Base-by-base conservation (phyloP, 2,888 invertebrate species). In the Pandemis cinnamomeana region DNA sequence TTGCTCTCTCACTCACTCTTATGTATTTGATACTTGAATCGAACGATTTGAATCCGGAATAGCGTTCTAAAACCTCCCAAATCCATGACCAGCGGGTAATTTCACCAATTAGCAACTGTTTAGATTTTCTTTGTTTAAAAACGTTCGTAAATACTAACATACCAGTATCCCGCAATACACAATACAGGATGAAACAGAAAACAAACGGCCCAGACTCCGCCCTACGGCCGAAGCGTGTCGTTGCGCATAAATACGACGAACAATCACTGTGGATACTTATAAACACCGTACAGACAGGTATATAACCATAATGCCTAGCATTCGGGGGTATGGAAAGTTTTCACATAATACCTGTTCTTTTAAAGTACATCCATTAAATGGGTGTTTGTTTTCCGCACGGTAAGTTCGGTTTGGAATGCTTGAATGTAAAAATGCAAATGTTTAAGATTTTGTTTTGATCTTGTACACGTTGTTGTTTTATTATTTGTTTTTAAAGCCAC, bases 261-360 rank as follows among this genome's bases (percentile, higher is more conserved):
- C 89, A 89, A 89, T 91, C 90, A 86, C 86, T 85, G 86, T 87
- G 87, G 89, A 88, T 87, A 87, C 83, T 82, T 74, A 74, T 74
- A 74, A 72, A 70, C 81, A 80, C 79, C 82, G 83, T 83, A 86
- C 72, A 72, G 72, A 78, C 81, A 85, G 82, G 84, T 84, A 84
- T 78, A 79, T 81, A 84, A 85, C 84, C 84, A 85, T 80, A 83
- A 84, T 81, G 80, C 82, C 84, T 83, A 81, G 78, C 79, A 80
- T 58, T 58, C 53, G 58, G 75, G 86, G 72, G 83, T 75, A 84
- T 67, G 80, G 71, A 10, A 81, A 83, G 82, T 74, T 79, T 63
- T 15, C 77, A 86, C 86, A 89, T 73, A 48, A 13, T n/a, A 5
- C 42, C 5, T 53, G 5, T 10, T 51, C n/a, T 51, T 51, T 51